Evolutionary conservation across 2,797 vertebrate genomes (phyloP), one percentile per base, ranked within the genome.

Genomic region (Enteromius radiatus): DNA sequence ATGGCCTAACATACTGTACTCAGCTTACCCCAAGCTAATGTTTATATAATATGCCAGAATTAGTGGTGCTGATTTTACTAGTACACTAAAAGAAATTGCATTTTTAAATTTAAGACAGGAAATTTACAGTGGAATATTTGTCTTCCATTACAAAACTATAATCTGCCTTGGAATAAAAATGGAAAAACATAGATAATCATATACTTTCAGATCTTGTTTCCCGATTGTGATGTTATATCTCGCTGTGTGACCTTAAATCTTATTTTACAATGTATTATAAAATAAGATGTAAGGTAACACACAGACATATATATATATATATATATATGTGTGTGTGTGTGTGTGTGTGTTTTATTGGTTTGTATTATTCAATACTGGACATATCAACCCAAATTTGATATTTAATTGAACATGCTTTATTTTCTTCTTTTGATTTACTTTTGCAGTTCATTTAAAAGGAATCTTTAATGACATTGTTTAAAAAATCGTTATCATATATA

Each of bases 1-100:
- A 61, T 70, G 33, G 21, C 76, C 74, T 71, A 64, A 23, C 31
- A 59, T 23, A 70, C 69, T 43, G 38, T 43, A 47, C 67, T 78
- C 76, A 80, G 31, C n/a, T 76, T 63, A 81, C 41, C 33, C 14
- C 36, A 67, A 43, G 3, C 43, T 49, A 9, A 67, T 28, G 31
- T 70, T 77, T 71, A 70, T 43, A 19, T 47, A 67, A 64, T 21
- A 36, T 49, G 12, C 31, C 70, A 65, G 26, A 43, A 52, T 61
- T 49, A 79, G 26, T 45, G 19, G n/a, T 68, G 9, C 41, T 67
- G 36, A 76, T 38, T 52, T 45, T 74, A 36, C 38, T 80, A 9
- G 33, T 80, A 14, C 56, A 65, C 28, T 8, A 17, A 33, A 52
- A 59, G 52, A 19, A n/a, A n/a, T 77, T 2, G 80, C 80, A 1